Evolutionary conservation across 2,113 vertebrate genomes (phyloP).

Genomic region (Lepisosteus oculatus): DNA sequence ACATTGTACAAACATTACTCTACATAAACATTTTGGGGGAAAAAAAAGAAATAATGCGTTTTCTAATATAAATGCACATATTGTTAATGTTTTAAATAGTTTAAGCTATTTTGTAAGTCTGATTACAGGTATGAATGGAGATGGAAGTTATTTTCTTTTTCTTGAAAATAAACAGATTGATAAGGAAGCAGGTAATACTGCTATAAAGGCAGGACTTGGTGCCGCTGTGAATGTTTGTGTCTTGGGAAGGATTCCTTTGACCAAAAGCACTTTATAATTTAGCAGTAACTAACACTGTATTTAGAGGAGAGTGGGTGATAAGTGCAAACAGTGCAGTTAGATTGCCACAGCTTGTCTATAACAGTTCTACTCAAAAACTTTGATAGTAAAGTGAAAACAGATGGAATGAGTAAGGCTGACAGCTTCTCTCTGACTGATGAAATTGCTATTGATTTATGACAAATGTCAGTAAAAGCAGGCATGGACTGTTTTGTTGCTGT

Average conservation of each 20-base stretch:
- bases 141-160: too few relatives aligned
- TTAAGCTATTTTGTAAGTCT: too few relatives aligned
- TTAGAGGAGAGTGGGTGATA: background rate
- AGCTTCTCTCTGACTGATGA: slow-evolving; percentile 69
- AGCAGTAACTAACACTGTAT: slow-evolving; percentile 2
- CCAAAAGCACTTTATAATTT: background rate
- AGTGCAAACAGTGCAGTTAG: background rate
- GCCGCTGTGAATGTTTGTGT: background rate
- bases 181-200: too few relatives aligned
- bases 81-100: too few relatives aligned
- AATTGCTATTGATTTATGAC: slow-evolving; percentile 91
- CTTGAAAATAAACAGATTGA: too few relatives aligned
- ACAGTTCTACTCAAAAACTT: slow-evolving; percentile 22
- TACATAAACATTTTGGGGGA: too few relatives aligned
- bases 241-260: background rate
- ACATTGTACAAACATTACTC: too few relatives aligned
- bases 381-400: slow-evolving; percentile 53
- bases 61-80: too few relatives aligned
- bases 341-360: background rate
- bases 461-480: slow-evolving; percentile 73
- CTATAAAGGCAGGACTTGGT: too few relatives aligned
- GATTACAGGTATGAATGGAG: too few relatives aligned
- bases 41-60: too few relatives aligned
- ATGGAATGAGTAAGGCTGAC: slow-evolving; percentile 54
- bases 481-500: slow-evolving; percentile 80